Evolutionary conservation across 2,797 vertebrate genomes (phyloP), one percentile per base, ranked within the genome.

Genomic region (Podarcis siculus): DNA sequence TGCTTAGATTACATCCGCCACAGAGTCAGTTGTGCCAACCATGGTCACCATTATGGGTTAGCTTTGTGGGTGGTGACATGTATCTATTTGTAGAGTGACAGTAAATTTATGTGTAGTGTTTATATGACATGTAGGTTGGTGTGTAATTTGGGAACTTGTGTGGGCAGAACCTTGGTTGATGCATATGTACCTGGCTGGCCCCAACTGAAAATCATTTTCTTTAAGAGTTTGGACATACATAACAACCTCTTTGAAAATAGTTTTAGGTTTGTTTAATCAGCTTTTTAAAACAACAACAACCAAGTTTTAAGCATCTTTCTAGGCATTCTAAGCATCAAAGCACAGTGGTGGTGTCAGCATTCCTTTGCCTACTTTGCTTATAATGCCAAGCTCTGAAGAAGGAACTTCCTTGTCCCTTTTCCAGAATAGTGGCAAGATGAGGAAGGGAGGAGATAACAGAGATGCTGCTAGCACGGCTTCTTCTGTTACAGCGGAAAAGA

Each of bases 201-300:
- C 89, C 90, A 89, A 89, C 91, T 93, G 83, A 92, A 91, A 89
- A 72, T 30, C 64, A 83, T 89, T 94, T 95, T 94, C 92, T n/a
- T 0, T 93, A 92, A 85, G 94, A 89, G 2, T 4, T 90, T 94
- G 88, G 85, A 86, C 89, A 89, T 91, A 94, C 91, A 93, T 94
- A 91, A 95, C 92, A 93, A 93, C 91, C 91, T 93, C 90, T 79
- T 94, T 93, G 92, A 93, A 94, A 91, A 94, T 87, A 92, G 92
- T 82, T 91, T 92, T 90, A 92, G 92, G 49, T 49, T 49, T 49
- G 12, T 15, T 49, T 49, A 49, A 49, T 15, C 12, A 49, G 49
- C 49, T 15, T 49, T 49, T 49, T 49, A 49, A 2, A 12, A 49
- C 45, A 49, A 49, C 45, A 49, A 49, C 9, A 12, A 45, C 49